Evolutionary conservation across 2,113 vertebrate species (phyloP), one percentile per base, ranked within the genome.

Genomic region (Lampris megalopsis): DNA sequence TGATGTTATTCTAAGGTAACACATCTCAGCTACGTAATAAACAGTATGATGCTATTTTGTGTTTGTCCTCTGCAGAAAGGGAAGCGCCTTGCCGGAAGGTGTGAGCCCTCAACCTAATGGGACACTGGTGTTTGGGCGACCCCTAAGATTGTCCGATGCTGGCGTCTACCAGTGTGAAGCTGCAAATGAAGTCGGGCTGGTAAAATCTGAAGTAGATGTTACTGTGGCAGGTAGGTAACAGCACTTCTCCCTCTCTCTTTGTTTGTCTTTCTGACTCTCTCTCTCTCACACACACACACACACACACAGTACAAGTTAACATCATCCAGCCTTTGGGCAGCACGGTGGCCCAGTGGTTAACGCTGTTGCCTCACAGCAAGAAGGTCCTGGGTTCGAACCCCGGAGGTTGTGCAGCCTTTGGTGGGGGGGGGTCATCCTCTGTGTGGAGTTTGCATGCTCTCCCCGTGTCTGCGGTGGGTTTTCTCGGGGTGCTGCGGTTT

Each of bases 161-260:
- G 97, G 97, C 1, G 71, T 73, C 54, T 98, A 98, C 42, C 48
- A 95, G 45, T 98, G 97, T 71, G 85, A 67, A 0, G 94, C 94
- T 0, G 84, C 88, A 73, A 98, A 98, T 60, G 50, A 63, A 0
- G 89, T 96, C 10, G 94, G 95, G 0, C 75, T 69, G 0, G 93
- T 86, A 54, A 93, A 86, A 54, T 93, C 83, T 0, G 86, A 81
- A 8, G 75, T 93, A 79, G 82, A 83, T 0, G 78, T 97, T 60
- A 77, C 4, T n/a, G 73, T 98, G 71, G 1, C 1, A 78, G 95
- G 97, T 95, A 84, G 38, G 41, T 42, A 56, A 82, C 80, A 36
- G 57, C 69, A 2, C 8, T 0, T 24, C 24, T 24, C 24, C 24
- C 24, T 24, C 24, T 24, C 24, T 24, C 24, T 24, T 24, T 24